Evolutionary conservation across 2,888 invertebrate genomes (phyloP), one percentile per base, ranked within the genome.

Genomic region (Cantharis rustica): DNA sequence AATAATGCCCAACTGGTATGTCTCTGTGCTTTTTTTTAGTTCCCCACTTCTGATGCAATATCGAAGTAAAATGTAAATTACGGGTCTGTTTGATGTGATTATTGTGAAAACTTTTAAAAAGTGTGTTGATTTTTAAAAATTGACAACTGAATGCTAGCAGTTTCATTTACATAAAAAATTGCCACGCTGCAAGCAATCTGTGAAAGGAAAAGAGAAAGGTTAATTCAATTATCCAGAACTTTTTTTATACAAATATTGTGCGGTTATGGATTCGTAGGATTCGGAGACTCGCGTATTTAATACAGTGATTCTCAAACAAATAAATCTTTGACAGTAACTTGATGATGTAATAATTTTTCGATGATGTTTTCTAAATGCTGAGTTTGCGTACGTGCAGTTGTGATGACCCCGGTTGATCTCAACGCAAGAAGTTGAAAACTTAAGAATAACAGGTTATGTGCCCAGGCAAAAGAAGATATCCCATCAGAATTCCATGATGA

Each of bases 21-120:
- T 92, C 92, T 80, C 95, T 90, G 84, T 94, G 91, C 80, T 91
- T 87, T 85, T 95, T 96, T 79, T 92, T 95, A 70, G 91, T 91
- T 31, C 95, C 95, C 95, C 95, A 96, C 83, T 87, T 85, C 31
- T 77, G 77, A 26, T 15, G 20, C 23, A 47, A 70, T 61, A 61
- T 13, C 2, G 31, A 15, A 10, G 74, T 31, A 16, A 66, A 16
- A 13, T 47, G 16, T 20, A 70, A 15, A 16, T 64, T 70, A n/a
- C 66, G 64, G 10, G 20, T 17, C 20, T 5, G 64, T 3, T 16
- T 64, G 11, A n/a, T 64, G 20, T 64, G 20, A 20, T 16, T 17
- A n/a, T 20, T 64, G 13, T 11, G 64, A 10, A 64, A 13, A 10
- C 1, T n/a, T 17, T 17, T 64, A 3, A 17, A 20, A 64, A 64